These are phyloP conservation scores for Dasypolia templi DNA, from an alignment of 2,888 invertebrate species.

Conservation along the genomic window DNA sequence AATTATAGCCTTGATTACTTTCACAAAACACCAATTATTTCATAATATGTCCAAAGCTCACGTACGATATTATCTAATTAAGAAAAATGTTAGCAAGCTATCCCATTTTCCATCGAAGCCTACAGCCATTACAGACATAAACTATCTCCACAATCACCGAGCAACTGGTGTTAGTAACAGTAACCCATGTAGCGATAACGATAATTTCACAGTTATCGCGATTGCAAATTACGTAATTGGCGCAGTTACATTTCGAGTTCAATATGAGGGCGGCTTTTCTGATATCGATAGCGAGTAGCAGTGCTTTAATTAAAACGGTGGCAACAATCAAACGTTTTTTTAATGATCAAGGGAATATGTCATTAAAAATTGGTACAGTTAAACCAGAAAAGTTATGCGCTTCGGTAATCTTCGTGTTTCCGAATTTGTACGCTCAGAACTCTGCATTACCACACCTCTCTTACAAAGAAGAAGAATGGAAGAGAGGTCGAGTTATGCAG, in stretches of 20 bases:
- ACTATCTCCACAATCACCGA: constrained; percentile 55
- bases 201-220: constrained; percentile 63
- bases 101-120: constrained; percentile 36
- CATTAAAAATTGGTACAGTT: background rate
- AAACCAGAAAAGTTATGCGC: background rate
- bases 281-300: constrained; percentile 26
- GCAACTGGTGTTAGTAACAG: constrained; percentile 66
- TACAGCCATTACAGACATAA: constrained; percentile 43
- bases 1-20: constrained; percentile 57
- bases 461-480: too few relatives aligned
- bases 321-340: background rate
- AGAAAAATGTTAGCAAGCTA: background rate
- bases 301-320: background rate
- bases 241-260: constrained; percentile 63
- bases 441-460: too few relatives aligned
- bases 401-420: background rate
- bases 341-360: background rate
- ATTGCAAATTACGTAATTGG: constrained; percentile 64
- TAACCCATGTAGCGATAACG: constrained; percentile 63
- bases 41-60: background rate
- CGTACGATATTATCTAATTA: background rate
- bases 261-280: constrained; percentile 58
- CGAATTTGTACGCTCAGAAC: too few relatives aligned
- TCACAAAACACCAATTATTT: background rate
- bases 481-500: too few relatives aligned